Conservation (phyloP, 2,888 invertebrate species). For the Rotaria sp. region DNA sequence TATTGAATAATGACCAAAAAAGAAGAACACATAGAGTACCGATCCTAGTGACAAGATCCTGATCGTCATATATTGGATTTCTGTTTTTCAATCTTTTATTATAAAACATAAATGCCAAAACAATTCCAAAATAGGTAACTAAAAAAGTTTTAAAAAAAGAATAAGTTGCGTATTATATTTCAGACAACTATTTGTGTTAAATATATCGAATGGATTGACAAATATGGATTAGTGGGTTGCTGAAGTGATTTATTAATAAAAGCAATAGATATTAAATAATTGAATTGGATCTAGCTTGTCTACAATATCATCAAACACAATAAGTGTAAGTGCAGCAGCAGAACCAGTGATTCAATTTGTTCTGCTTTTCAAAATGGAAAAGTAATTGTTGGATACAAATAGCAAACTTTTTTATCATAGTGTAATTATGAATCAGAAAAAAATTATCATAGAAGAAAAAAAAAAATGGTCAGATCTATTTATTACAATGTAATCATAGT, state of each 20-base stretch:
- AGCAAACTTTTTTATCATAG: too few relatives aligned
- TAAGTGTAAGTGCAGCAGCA: constrained; percentile 50
- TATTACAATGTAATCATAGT: background rate
- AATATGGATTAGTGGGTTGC: constrained; percentile 72
- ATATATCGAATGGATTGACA: constrained; percentile 91
- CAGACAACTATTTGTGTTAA: too few relatives aligned
- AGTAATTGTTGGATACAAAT: too few relatives aligned
- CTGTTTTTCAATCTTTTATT: constrained; percentile 30
- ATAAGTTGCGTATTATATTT: too few relatives aligned
- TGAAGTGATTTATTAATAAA: constrained; percentile 55
- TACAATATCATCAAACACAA: constrained; percentile 58
- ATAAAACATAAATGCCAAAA: constrained; percentile 31
- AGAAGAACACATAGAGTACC: constrained; percentile 36
- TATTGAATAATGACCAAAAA: constrained; percentile 39
- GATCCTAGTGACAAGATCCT: constrained; percentile 38
- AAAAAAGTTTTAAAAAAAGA: too few relatives aligned
- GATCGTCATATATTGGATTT: too few relatives aligned
- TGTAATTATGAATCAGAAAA: too few relatives aligned
- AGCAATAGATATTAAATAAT: constrained; percentile 53
- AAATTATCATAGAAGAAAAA: too few relatives aligned
- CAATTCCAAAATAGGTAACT: constrained; percentile 40
- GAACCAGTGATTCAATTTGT: constrained; percentile 57
- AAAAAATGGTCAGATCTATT: background rate
- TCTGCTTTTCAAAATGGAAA: too few relatives aligned
- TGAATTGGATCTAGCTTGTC: constrained; percentile 57